Percentiles rank a stretch among this genome's conserved stretches.
These are phyloP conservation scores for Morinoia aosen DNA, from an alignment of 2,888 invertebrate genomes.

Conservation along the genomic window DNA sequence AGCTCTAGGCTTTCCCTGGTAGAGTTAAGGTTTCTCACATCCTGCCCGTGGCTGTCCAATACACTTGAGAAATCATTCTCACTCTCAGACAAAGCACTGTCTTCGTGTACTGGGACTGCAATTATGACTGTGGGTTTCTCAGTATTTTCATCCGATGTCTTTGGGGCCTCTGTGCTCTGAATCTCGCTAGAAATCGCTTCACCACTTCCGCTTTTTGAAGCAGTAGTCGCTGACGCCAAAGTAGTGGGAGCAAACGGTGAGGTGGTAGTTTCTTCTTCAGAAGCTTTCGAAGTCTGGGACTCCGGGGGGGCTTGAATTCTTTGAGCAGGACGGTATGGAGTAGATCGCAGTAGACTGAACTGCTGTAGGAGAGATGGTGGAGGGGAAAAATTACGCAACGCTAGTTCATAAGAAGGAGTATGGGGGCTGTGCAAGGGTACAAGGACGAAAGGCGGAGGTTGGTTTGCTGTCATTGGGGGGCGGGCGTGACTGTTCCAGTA, in stretches of 20 bases:
- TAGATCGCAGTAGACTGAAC: not conserved
- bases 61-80: not conserved
- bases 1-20: not conserved
- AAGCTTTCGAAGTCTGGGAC: not conserved
- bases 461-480: not conserved
- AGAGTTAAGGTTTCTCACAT: not conserved
- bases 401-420: not conserved
- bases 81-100: not conserved
- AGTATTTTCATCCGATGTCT: not conserved
- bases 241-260: not conserved
- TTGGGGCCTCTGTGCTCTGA: not conserved
- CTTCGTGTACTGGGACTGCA: not conserved
- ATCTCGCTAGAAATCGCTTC: not conserved
- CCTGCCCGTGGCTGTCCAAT: not conserved
- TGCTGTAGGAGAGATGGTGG: not conserved
- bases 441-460: not conserved
- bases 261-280: not conserved
- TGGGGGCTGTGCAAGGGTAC: not conserved
- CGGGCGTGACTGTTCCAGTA: not conserved
- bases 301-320: not conserved
- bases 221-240: not conserved
- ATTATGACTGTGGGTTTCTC: not conserved
- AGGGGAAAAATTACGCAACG: slow-evolving; percentile 16
- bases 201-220: not conserved
- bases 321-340: not conserved